Evolutionary conservation across 53 echinoderm and acorn worm genomes (phyloP), one percentile per base, ranked within the genome.

Genomic region (Patiria pectinifera): DNA sequence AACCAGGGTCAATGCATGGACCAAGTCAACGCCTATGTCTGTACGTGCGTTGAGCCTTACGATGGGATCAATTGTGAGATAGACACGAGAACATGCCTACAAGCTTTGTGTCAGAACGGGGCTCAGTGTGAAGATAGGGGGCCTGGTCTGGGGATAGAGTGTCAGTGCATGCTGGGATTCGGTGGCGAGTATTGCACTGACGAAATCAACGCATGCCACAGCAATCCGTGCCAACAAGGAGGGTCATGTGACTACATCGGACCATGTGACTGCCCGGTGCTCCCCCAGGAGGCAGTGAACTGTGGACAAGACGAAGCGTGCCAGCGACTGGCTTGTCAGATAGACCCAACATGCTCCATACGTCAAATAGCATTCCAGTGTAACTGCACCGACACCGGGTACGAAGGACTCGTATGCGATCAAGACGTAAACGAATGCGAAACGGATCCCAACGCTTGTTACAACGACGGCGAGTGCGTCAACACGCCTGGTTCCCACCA

Each of bases 51-150:
- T 1, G 45, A 59, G 58, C 87, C 92, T 72, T 99, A 95, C 82
- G 87, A 70, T 16, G 99, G 99, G 8, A 83, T 14, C 6, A 90
- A 95, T 77, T 99, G 99, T 78, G 95, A 95, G 53, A 70, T 87
- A n/a, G 99, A 99, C 88, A 87, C 92, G 13, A 94, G 99, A 84
- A 99, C 96, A 0, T 99, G 99, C 90, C 91, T 44, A 15, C 90
- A 95, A 45, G 58, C 53, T 16, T 81, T 96, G 3, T 99, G 99
- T 63, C 93, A 92, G 81, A 97, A 99, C 80, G 92, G 80, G 45
- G 96, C 96, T 0, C 92, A 86, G 2, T 99, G 99, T 71, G 60
- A 49, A 0, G 93, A 99, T 84, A 23, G 75, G 8, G 92, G 93
- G 2, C 77, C 91, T 80, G 93, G 95, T 35, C 59, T 88, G n/a